phyloP scores from a whole-genome alignment of 1,140 invertebrate genomes.

The Camponotus pennsylvanicus region DNA sequence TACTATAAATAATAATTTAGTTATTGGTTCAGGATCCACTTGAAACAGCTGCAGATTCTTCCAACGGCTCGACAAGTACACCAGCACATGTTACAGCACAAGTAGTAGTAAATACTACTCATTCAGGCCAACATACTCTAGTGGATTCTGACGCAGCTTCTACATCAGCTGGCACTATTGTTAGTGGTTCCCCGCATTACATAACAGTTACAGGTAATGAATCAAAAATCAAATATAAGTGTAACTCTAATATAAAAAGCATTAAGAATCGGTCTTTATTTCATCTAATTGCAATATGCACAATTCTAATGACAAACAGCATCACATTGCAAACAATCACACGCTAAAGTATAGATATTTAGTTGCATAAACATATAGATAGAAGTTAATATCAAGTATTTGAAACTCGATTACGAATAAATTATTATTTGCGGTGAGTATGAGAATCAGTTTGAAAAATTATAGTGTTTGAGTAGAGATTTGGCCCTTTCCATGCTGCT shows the following conservation, averaged over 20 bases:
- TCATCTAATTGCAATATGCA: slow-evolving; percentile 17
- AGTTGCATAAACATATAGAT: not conserved
- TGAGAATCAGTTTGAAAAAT: slow-evolving; percentile 73
- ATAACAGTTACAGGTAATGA: slow-evolving; percentile 86
- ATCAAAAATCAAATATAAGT: not conserved
- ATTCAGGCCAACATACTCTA: slow-evolving; percentile 83
- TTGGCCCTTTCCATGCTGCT: slow-evolving; percentile 78
- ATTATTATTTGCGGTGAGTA: slow-evolving; percentile 67
- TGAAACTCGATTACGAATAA: slow-evolving; percentile 49
- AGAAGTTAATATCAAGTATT: slow-evolving; percentile 23
- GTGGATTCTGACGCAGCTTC: slow-evolving; percentile 84
- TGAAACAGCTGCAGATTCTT: slow-evolving; percentile 84
- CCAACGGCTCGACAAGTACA: slow-evolving; percentile 84
- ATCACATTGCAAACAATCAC: not conserved
- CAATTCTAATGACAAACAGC: slow-evolving; percentile 5
- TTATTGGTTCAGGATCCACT: slow-evolving; percentile 84
- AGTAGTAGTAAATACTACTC: slow-evolving; percentile 85
- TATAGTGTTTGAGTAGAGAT: slow-evolving; percentile 79
- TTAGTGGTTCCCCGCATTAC: slow-evolving; percentile 86
- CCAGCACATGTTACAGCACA: slow-evolving; percentile 86
- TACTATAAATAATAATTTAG: slow-evolving; percentile 79
- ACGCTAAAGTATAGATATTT: slow-evolving; percentile 3
- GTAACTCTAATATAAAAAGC: not conserved
- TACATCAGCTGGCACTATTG: slow-evolving; percentile 83
- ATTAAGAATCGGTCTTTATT: slow-evolving; percentile 20